These are phyloP conservation scores for Drosophila takahashii DNA, from an alignment of 1,140 invertebrate genomes.

Conservation along the genomic window DNA sequence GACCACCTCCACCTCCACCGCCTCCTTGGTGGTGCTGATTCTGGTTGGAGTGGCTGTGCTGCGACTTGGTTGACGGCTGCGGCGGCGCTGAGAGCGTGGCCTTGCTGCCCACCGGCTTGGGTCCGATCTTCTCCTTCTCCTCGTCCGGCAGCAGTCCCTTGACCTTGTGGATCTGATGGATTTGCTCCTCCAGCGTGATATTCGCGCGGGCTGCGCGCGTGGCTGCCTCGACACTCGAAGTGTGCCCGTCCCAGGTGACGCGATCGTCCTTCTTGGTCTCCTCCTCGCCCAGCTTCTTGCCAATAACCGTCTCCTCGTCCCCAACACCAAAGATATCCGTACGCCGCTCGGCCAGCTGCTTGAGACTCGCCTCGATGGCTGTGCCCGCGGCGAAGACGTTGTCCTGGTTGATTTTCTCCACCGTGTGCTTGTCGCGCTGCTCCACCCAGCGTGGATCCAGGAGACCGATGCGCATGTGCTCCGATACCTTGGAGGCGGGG, in stretches of 20 bases:
- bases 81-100: constrained; percentile 67
- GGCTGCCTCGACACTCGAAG: constrained; percentile 96
- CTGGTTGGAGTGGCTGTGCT: constrained; percentile 54
- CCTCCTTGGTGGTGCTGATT: constrained; percentile 63
- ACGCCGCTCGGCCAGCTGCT: constrained; percentile 98
- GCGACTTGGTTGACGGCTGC: constrained; percentile 62
- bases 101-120: constrained; percentile 88
- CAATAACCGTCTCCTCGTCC: constrained; percentile 99
- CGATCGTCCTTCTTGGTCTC: constrained; percentile 94
- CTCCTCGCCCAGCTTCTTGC: constrained; percentile 99
- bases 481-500: constrained; percentile 97
- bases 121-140: constrained; percentile 96
- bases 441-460: constrained; percentile 99
- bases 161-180: constrained; percentile 98
- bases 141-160: constrained; percentile 97
- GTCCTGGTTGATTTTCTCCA: constrained; percentile 87
- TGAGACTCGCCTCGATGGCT: constrained; percentile 97
- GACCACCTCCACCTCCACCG: constrained; percentile 32
- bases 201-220: constrained; percentile 96
- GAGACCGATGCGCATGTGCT: constrained; percentile 98
- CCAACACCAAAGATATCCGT: constrained; percentile 99
- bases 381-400: constrained; percentile 91
- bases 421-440: constrained; percentile 94
- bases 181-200: constrained; percentile 98
- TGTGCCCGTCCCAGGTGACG: constrained; percentile 99